Base-by-base conservation (phyloP, 2,113 vertebrate genomes). In the Dendrocopos noguchii region DNA sequence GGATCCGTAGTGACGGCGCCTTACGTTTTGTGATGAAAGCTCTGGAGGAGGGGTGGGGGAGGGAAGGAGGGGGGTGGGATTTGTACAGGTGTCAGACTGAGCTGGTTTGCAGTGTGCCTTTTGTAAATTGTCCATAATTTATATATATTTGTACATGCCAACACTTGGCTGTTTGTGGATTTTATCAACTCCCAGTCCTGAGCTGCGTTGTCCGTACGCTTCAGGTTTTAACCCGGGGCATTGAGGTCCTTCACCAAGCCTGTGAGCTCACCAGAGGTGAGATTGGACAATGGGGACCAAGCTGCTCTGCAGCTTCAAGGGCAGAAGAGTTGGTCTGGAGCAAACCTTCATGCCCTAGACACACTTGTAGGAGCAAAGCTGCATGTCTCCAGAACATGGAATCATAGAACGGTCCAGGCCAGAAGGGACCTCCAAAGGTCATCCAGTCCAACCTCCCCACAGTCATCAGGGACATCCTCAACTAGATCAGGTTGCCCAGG, bases 131-230 rank as follows among this genome's bases (percentile, higher is more conserved):
- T 87, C 65, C 72, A 64, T 97, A 97, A 97, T 97, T 98, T 97
- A 97, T 97, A 97, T 93, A 92, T 93, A 93, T 95, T 97, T 97
- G 75, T 94, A 97, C 61, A 92, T 95, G 95, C 96, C 95, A 94
- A 82, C 84, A 93, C 91, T 93, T 56, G 82, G 55, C 83, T 52
- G 68, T 46, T 66, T 53, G 76, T 87, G 87, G 60, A 67, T 93
- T 53, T 94, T 90, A 88, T 94, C 87, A 91, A 78, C 57, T 80
- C 81, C 87, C 21, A 33, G 44, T 57, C 68, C 76, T 2, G 2
- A 20, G 50, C 68, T 2, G 4, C 1, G 0, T 53, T 56, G 4
- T 33, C 89, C 34, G 57, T 79, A 60, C 65, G 89, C 73, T 92
- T 76, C 59, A 28, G 82, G 20, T 87, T 73, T 67, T 70, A 10